Percentiles rank a stretch among this genome's conserved stretches.
Evolutionary conservation across 2,113 vertebrate species (phyloP).

Genomic region (Barnardius zonarius): DNA sequence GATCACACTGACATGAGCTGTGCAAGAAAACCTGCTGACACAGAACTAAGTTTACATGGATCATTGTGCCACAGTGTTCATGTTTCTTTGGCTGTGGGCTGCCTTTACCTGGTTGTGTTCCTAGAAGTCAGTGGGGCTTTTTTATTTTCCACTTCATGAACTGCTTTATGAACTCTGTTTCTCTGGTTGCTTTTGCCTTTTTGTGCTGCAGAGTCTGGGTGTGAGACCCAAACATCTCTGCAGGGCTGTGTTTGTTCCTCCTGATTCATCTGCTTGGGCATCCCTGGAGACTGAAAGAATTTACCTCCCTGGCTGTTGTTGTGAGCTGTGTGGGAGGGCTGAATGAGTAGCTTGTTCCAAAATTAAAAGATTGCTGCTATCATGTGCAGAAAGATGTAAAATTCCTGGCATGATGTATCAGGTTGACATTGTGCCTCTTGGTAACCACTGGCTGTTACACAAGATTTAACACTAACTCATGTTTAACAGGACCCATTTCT

Average conservation of each 20-base stretch:
- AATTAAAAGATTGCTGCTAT: not conserved
- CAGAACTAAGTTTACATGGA: fast-evolving
- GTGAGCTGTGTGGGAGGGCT: constrained; percentile 2
- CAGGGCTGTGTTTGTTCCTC: not conserved
- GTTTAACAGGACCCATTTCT: not conserved
- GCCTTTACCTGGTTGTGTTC: not conserved
- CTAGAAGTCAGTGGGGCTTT: not conserved
- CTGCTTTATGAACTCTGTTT: not conserved
- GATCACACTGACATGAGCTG: not conserved
- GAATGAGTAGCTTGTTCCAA: constrained; percentile 1
- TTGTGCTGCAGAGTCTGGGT: not conserved
- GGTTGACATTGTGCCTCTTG: not conserved
- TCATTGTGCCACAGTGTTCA: not conserved
- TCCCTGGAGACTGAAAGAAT: not conserved
- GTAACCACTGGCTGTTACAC: not conserved
- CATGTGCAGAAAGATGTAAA: not conserved
- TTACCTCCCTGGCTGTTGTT: not conserved
- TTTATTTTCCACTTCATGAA: not conserved
- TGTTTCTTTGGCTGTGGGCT: not conserved
- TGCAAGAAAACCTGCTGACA: not conserved
- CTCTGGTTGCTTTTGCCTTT: not conserved
- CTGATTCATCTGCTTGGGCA: not conserved
- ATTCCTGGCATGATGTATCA: not conserved
- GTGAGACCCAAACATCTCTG: not conserved
- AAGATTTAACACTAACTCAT: not conserved